Percentiles rank a stretch among this genome's conserved stretches.
Conservation (phyloP, 2,888 invertebrate species). For the Brachycybe producta region DNA sequence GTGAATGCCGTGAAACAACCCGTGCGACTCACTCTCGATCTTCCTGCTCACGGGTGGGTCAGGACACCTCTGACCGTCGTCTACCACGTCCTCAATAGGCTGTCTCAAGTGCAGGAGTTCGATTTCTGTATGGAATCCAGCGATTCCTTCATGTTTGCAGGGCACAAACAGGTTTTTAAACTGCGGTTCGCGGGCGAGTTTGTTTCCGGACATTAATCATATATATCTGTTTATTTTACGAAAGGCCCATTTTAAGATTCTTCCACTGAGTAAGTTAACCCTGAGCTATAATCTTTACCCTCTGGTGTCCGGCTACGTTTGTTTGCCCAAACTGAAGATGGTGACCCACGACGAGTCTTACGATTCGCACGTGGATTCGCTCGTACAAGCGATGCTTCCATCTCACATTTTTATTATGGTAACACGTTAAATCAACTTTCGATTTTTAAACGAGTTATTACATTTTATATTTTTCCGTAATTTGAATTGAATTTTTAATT, state of each 20-base stretch:
- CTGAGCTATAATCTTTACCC: constrained; percentile 65
- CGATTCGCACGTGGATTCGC: constrained; percentile 12
- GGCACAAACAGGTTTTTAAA: constrained; percentile 63
- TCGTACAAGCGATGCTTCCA: constrained; percentile 13
- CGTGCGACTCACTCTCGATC: constrained; percentile 29
- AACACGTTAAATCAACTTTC: no score
- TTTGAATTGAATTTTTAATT: background rate
- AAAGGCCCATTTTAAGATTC: constrained; percentile 35
- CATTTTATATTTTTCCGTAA: background rate
- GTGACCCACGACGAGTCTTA: constrained; percentile 1
- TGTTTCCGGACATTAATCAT: background rate
- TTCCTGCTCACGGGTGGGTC: constrained; percentile 61
- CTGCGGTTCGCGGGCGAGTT: background rate
- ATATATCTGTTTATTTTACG: constrained; percentile 13
- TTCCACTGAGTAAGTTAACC: constrained; percentile 32
- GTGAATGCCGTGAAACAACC: constrained; percentile 33
- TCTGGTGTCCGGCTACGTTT: constrained; percentile 56
- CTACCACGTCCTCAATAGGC: constrained; percentile 58
- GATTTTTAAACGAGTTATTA: no score
- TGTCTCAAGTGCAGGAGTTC: constrained; percentile 54
- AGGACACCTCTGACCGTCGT: constrained; percentile 51
- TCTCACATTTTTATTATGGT: constrained; percentile 20
- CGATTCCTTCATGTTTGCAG: constrained; percentile 90
- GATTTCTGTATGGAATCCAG: constrained; percentile 63
- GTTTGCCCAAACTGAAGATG: constrained; percentile 46